phyloP scores from a whole-genome alignment of 2,888 invertebrate species.

The Hirtodrosophila histrioides region DNA sequence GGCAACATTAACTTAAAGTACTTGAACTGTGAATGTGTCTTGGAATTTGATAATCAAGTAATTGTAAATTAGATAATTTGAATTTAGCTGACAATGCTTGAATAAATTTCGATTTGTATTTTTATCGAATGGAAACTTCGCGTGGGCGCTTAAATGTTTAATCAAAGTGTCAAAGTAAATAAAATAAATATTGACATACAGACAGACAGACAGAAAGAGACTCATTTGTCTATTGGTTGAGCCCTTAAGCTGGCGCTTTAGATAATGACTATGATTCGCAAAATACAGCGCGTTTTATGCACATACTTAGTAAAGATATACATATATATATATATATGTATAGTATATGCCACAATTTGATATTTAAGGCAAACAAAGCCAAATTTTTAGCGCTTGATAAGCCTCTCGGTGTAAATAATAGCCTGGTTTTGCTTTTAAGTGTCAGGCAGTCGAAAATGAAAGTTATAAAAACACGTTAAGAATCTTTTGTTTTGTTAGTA shows the following conservation, averaged over 20 bases:
- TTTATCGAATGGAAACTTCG: constrained; percentile 8
- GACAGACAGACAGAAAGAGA: constrained; percentile 5
- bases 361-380: constrained; percentile 57
- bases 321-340: constrained; percentile 16
- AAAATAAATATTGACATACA: constrained; percentile 61
- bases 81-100: constrained; percentile 9
- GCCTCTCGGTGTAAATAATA: constrained; percentile 49
- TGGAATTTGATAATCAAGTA: background rate
- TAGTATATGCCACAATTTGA: constrained; percentile 48
- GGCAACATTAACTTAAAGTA: too few species aligned
- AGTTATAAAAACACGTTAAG: constrained; percentile 26
- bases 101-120: constrained; percentile 20
- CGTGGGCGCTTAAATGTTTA: constrained; percentile 27
- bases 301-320: constrained; percentile 25
- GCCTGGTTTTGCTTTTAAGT: constrained; percentile 32
- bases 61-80: background rate
- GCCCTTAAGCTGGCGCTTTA: constrained; percentile 73
- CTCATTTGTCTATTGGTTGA: constrained; percentile 69
- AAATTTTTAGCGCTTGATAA: constrained; percentile 45
- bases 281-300: constrained; percentile 25
- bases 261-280: constrained; percentile 73
- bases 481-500: constrained; percentile 22
- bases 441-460: constrained; percentile 33
- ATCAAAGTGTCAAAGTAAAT: constrained; percentile 60
- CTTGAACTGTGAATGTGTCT: too few species aligned